Conservation (phyloP, 2,113 vertebrate species). For the Tachuris rubrigastra region DNA sequence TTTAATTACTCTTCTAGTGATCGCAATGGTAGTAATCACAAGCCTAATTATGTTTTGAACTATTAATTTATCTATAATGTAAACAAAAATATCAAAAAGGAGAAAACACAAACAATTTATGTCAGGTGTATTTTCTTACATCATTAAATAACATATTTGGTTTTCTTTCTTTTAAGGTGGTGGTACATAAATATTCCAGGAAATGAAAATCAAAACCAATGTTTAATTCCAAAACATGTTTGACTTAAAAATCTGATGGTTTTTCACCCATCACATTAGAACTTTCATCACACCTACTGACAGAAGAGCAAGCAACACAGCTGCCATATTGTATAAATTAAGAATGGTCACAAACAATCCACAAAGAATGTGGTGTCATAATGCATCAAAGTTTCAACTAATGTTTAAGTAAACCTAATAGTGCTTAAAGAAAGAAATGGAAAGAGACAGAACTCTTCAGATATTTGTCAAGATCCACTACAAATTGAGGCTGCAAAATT, state of each 20-base stretch:
- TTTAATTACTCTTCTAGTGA: not conserved
- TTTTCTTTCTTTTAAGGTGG: not conserved
- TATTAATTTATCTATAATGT: not conserved
- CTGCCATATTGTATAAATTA: not conserved
- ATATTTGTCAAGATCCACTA: not conserved
- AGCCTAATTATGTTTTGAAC: not conserved
- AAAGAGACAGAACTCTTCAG: not conserved
- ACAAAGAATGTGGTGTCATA: not conserved
- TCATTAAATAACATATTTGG: not conserved
- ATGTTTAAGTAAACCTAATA: not conserved
- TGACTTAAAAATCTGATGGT: not conserved
- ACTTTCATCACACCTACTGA: rapidly evolving
- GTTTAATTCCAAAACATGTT: not conserved
- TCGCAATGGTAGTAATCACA: not conserved
- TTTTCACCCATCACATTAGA: not conserved
- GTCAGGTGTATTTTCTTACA: not conserved
- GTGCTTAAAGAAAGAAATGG: not conserved
- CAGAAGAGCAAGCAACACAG: rapidly evolving
- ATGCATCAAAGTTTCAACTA: not conserved
- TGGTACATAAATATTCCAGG: not conserved
- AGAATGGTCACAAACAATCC: not conserved
- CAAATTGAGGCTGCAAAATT: not conserved
- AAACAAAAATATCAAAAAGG: not conserved
- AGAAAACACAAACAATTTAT: not conserved
- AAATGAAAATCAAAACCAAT: not conserved